phyloP scores from a whole-genome alignment of 2,888 invertebrate genomes.

The Onchidella celtica region DNA sequence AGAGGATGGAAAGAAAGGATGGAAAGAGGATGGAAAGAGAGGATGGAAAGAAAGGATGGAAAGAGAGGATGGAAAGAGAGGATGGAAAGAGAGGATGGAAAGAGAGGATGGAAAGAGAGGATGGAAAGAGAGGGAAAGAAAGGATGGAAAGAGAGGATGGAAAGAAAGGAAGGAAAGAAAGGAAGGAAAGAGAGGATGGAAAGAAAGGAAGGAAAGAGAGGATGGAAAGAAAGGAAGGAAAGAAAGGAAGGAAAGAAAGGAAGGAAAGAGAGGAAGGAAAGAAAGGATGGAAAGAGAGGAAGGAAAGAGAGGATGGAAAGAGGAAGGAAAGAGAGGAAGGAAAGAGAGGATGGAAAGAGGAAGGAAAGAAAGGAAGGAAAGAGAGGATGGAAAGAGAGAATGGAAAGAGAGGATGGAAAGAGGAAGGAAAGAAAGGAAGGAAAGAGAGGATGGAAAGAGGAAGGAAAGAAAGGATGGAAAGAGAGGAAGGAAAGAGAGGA shows the following conservation, averaged over 20 bases:
- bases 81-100: no score
- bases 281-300: background rate
- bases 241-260: background rate
- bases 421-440: background rate
- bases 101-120: no score
- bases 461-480: no score
- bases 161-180: background rate
- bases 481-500: background rate
- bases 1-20: no score
- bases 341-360: background rate
- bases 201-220: background rate
- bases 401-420: no score
- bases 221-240: background rate
- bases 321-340: constrained; percentile 7
- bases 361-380: background rate
- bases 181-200: background rate
- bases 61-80: no score
- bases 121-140: no score
- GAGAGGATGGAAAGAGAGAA: no score
- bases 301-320: constrained; percentile 5
- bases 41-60: no score
- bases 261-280: background rate
- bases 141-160: no score
- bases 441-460: constrained; percentile 3
- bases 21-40: no score